Evolutionary conservation across 1,140 invertebrate species (phyloP).

Genomic region (Lepidurus arcticus): DNA sequence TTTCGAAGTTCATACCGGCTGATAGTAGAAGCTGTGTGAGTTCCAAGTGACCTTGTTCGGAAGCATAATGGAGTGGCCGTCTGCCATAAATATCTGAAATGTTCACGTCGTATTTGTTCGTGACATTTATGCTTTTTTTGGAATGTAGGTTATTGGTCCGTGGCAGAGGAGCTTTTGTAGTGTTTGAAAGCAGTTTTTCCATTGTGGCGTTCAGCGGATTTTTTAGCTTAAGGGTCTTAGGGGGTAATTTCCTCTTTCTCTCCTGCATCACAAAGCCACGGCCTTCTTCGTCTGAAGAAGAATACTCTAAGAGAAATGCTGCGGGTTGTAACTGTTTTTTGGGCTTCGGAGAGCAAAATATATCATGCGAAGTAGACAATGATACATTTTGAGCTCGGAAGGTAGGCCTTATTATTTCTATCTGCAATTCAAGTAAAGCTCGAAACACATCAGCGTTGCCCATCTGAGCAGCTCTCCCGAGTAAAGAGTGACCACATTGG

Average conservation of each 20-base stretch:
- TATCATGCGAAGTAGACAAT: neutral
- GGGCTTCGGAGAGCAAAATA: neutral
- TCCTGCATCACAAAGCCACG: neutral
- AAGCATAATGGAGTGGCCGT: conserved; percentile 56
- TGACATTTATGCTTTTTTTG: conserved; percentile 30
- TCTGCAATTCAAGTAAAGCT: conserved; percentile 41
- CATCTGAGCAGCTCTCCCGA: conserved; percentile 48
- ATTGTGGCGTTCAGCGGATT: conserved; percentile 36
- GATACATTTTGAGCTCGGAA: conserved; percentile 32
- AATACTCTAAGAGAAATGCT: conserved; percentile 28
- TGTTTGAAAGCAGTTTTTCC: conserved; percentile 39
- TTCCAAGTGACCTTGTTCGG: conserved; percentile 50
- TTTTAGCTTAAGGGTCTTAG: conserved; percentile 38
- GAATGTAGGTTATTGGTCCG: conserved; percentile 40
- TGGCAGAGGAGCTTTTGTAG: conserved; percentile 41
- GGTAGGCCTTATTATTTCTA: conserved; percentile 29
- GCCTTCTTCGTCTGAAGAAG: conserved; percentile 26
- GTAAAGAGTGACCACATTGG: conserved; percentile 46
- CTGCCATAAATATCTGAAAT: conserved; percentile 50
- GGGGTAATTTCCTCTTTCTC: conserved; percentile 41
- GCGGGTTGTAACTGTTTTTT: conserved; percentile 31
- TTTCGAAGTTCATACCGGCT: conserved; percentile 40
- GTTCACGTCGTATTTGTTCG: conserved; percentile 47
- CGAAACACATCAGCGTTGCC: conserved; percentile 46
- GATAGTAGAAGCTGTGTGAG: conserved; percentile 46